phyloP scores from a whole-genome alignment of 2,888 invertebrate species.

The Nebria brevicollis region DNA sequence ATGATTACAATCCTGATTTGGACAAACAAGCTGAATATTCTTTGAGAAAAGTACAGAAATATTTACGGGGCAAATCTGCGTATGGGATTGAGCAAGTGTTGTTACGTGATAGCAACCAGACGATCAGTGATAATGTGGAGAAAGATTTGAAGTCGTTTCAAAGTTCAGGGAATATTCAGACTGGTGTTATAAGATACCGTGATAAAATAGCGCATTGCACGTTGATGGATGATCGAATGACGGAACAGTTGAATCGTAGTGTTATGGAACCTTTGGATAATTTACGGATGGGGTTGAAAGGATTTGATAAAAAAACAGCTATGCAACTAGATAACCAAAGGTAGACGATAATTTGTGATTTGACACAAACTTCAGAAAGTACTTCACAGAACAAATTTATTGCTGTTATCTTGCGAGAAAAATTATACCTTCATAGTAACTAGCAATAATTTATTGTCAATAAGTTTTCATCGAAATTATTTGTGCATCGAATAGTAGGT shows the following conservation, averaged over 20 bases:
- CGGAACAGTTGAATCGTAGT: slow-evolving; percentile 66
- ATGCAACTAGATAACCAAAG: slow-evolving; percentile 59
- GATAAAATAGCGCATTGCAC: slow-evolving; percentile 62
- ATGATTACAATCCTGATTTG: slow-evolving; percentile 63
- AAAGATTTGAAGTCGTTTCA: slow-evolving; percentile 61
- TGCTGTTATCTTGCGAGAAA: too few species aligned
- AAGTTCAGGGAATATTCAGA: slow-evolving; percentile 54
- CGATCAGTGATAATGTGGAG: slow-evolving; percentile 59
- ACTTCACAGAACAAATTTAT: too few species aligned
- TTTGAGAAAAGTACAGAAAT: slow-evolving; percentile 63
- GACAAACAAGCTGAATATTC: slow-evolving; percentile 62
- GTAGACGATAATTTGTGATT: slow-evolving; percentile 3
- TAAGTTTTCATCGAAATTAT: too few species aligned
- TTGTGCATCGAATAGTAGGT: too few species aligned
- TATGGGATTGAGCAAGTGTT: slow-evolving; percentile 76
- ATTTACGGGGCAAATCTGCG: slow-evolving; percentile 79
- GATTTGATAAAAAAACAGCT: slow-evolving; percentile 71
- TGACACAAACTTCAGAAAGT: not conserved
- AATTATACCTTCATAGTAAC: too few species aligned
- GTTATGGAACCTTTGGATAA: slow-evolving; percentile 69
- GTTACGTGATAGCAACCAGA: slow-evolving; percentile 67
- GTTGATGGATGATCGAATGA: slow-evolving; percentile 62
- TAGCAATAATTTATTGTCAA: too few species aligned
- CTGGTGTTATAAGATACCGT: slow-evolving; percentile 55
- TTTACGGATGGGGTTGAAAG: slow-evolving; percentile 71